Base-by-base conservation (phyloP, 2,113 vertebrate species). In the Diphyllodes magnificus region DNA sequence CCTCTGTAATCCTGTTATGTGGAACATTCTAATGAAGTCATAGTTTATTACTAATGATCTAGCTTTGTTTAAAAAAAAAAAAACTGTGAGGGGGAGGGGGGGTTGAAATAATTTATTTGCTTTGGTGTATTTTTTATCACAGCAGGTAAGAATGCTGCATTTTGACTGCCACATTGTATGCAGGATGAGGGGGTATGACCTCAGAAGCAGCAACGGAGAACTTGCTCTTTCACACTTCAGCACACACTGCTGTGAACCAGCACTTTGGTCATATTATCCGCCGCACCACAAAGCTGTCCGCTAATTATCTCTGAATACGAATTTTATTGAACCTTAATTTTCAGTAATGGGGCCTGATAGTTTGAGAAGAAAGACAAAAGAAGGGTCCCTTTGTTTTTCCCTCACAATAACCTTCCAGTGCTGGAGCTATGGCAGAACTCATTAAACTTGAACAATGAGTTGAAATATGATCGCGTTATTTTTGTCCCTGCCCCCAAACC, bases 221-320 rank as follows among this genome's bases (percentile, higher is more conserved):
- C 92, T 80, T 87, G 81, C 79, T 96, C 90, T 97, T 98, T 98
- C 98, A 98, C 97, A 98, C 97, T 97, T 97, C 96, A 95, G 93
- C 96, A 97, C 97, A 93, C 96, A 97, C 98, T 96, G 97, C 98
- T 98, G 97, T 97, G 97, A 98, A 98, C 96, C 97, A 92, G 93
- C 86, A 77, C 93, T 97, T 98, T 92, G 96, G 97, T 87, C 96
- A 96, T 44, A 91, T 97, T 94, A 98, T 96, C 97, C 82, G 1
- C 59, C 2, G 61, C 95, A 93, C 97, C 97, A 96, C 96, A 98
- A 98, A 97, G 97, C 97, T 97, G 96, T 94, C 97, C 94, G 71
- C 97, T 99, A 98, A 98, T 98, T 99, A 98, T 98, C 98, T 98
- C 98, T 98, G 98, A 99, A 98, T 98, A 98, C 97, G 97, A 98